Evolutionary conservation across 2,888 invertebrate species (phyloP).

Genomic region (Elaeidobius kamerunicus): DNA sequence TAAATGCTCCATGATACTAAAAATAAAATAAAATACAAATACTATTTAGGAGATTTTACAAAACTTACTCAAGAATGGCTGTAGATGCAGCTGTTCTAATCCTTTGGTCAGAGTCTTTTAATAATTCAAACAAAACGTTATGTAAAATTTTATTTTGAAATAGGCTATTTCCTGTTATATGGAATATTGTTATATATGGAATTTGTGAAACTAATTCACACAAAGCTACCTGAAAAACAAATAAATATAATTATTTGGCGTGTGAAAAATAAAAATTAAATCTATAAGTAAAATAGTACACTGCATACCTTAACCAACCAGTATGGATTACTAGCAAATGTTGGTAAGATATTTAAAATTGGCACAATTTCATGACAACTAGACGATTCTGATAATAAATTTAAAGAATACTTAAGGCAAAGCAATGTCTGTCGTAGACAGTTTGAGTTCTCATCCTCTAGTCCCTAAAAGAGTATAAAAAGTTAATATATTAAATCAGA

Average conservation of each 20-base stretch:
- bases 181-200: slow-evolving; percentile 57
- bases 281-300: slow-evolving; percentile 19
- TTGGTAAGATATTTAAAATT: slow-evolving; percentile 61
- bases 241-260: no score
- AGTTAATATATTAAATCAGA: no score
- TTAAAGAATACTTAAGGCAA: slow-evolving; percentile 58
- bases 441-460: slow-evolving; percentile 71
- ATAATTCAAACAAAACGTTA: slow-evolving; percentile 60
- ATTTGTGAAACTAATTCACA: slow-evolving; percentile 60
- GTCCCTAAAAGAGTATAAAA: slow-evolving; percentile 54
- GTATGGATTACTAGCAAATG: slow-evolving; percentile 69
- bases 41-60: not conserved
- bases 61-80: slow-evolving; percentile 60
- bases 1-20: slow-evolving; percentile 51
- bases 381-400: slow-evolving; percentile 60
- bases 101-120: slow-evolving; percentile 74
- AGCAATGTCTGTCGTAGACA: slow-evolving; percentile 70
- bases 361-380: slow-evolving; percentile 55
- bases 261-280: no score
- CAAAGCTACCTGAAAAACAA: slow-evolving; percentile 62
- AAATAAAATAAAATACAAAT: slow-evolving; percentile 36
- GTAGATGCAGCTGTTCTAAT: slow-evolving; percentile 70
- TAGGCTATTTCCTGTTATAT: slow-evolving; percentile 51
- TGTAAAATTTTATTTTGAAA: slow-evolving; percentile 60
- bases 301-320: slow-evolving; percentile 76